These are phyloP conservation scores for Malurus alboscapulatus DNA, from an alignment of 2,113 vertebrate species.

Conservation along the genomic window DNA sequence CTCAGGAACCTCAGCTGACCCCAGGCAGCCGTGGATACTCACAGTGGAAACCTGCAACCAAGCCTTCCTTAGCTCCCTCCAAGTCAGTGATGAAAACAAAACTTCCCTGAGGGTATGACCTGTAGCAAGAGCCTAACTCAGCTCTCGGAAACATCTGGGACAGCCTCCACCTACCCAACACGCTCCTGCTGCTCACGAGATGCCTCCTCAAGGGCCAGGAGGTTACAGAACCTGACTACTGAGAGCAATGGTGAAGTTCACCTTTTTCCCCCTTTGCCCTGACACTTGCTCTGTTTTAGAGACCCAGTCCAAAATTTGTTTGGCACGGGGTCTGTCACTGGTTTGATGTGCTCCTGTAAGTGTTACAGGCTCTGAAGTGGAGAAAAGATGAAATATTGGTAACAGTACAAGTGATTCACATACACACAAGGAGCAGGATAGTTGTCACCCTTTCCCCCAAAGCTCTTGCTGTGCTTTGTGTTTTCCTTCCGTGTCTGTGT, in stretches of 20 bases:
- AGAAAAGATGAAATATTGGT: background rate
- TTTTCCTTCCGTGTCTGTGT: background rate
- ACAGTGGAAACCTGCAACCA: background rate
- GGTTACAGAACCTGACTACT: background rate
- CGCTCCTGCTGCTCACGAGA: fast-evolving
- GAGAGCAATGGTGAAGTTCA: background rate
- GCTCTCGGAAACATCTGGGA: background rate
- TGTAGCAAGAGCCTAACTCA: background rate
- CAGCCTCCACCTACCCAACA: background rate
- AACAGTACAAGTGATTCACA: background rate
- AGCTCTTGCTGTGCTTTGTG: background rate
- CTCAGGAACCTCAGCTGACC: background rate
- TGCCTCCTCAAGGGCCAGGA: fast-evolving
- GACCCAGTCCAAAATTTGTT: background rate
- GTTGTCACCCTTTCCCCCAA: fast-evolving
- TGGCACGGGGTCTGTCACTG: background rate
- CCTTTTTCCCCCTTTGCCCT: background rate
- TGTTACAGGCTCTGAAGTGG: background rate
- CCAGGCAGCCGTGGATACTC: background rate
- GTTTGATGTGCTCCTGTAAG: background rate
- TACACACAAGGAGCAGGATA: background rate
- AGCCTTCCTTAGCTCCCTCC: background rate
- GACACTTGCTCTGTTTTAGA: background rate
- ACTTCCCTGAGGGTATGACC: background rate
- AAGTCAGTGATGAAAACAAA: background rate